Evolutionary conservation across 37 sponge, comb jelly and placozoan species (phyloP), one percentile per base, ranked within the genome.

Genomic region (Diacarnus erythraeanus): DNA sequence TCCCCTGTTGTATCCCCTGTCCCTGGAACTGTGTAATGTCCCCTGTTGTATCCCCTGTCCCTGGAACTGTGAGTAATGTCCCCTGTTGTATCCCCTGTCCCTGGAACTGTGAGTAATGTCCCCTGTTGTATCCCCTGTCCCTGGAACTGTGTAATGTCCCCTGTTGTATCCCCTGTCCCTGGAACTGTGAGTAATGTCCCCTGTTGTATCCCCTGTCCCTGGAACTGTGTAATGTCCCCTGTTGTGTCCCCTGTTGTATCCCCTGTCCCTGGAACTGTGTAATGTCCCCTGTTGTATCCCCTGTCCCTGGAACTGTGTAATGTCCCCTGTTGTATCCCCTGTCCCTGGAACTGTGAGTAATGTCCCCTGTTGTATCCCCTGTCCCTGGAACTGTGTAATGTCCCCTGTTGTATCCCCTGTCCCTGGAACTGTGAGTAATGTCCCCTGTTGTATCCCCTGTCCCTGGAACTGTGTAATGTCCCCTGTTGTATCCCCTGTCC

Each of bases 221-320:
- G n/a, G n/a, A n/a, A n/a, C n/a, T n/a, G n/a, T n/a, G n/a, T n/a
- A n/a, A n/a, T n/a, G n/a, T n/a, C n/a, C n/a, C n/a, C n/a, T n/a
- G n/a, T n/a, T n/a, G n/a, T n/a, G n/a, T n/a, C n/a, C n/a, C n/a
- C n/a, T n/a, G n/a, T n/a, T n/a, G n/a, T 93, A 27, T 74, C 90
- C 36, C 39, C 74, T 40, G 72, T 93, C 18, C 90, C 93, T 54
- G 93, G 93, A 77, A 63, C 77, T 47, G 93, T 92, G 38, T n/a
- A 80, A 85, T 64, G 18, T n/a, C 10, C 34, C 12, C 51, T 47
- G 6, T n/a, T n/a, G n/a, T 93, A 27, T 74, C 90, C 36, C 39
- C 74, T 40, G 72, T 93, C 18, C 90, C 93, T 54, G 93, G 93
- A 77, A 63, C 77, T 47, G 93, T 92, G 38, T n/a, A 80, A 85